These are phyloP conservation scores for Bergia puertoricense DNA, from an alignment of 92 coral and sea anemone genomes.

Conservation along the genomic window DNA sequence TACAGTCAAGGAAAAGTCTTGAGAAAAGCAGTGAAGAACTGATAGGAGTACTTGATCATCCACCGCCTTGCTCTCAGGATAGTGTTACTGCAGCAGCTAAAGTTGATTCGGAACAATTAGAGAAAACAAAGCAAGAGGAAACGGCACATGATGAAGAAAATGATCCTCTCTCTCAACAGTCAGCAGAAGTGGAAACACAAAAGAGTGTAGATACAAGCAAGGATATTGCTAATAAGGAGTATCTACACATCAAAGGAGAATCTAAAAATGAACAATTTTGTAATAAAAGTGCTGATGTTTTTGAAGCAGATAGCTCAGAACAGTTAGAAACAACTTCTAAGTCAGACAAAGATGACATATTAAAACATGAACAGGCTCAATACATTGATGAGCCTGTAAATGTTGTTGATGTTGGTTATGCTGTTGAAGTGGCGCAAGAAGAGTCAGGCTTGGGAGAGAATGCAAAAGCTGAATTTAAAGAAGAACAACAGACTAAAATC, in stretches of 20 bases:
- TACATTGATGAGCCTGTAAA: neutral
- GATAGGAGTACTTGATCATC: neutral
- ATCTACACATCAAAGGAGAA: neutral
- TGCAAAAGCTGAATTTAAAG: neutral
- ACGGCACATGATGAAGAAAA: neutral
- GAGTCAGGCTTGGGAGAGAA: neutral
- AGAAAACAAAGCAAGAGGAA: neutral
- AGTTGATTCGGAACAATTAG: neutral
- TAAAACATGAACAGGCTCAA: neutral
- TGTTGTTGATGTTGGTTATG: constrained; percentile 2
- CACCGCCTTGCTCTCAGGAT: neutral
- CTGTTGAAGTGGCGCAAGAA: neutral
- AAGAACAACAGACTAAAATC: neutral
- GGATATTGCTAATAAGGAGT: neutral
- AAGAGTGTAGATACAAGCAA: neutral
- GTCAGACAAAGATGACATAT: neutral
- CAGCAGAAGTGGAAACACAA: constrained; percentile 5
- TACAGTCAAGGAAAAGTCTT: neutral
- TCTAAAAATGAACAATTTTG: constrained; percentile 6
- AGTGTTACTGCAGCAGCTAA: neutral
- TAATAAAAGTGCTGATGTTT: neutral
- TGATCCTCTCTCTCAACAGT: neutral
- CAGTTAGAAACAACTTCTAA: neutral
- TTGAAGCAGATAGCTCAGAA: neutral
- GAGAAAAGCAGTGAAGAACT: neutral